Conservation (phyloP, 2,113 vertebrate genomes). For the Platichthys stellatus region DNA sequence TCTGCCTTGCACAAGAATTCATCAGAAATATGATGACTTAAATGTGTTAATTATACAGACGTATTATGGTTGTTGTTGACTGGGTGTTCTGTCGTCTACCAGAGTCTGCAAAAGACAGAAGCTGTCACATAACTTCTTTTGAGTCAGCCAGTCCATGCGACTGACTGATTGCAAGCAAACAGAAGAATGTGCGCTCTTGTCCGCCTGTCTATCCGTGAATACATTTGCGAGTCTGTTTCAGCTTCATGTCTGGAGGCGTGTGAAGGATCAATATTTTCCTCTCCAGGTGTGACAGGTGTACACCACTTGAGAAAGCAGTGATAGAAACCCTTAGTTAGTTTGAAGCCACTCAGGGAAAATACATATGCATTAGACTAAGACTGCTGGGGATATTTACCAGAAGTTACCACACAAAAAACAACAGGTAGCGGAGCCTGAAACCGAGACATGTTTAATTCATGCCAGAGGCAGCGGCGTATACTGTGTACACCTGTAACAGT, state of each 20-base stretch:
- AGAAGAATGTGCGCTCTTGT: slow-evolving; percentile 29
- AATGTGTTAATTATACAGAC: slow-evolving; percentile 14
- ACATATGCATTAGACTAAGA: slow-evolving; percentile 71
- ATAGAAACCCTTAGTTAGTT: slow-evolving; percentile 69
- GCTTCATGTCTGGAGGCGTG: slow-evolving; percentile 40
- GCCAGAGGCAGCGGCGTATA: slow-evolving; percentile 49
- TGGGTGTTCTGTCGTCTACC: slow-evolving; percentile 3
- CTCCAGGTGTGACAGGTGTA: slow-evolving; percentile 66
- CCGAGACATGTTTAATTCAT: slow-evolving; percentile 79
- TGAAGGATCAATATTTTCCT: slow-evolving; percentile 73
- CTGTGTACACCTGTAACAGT: slow-evolving; percentile 55
- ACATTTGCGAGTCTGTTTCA: slow-evolving; percentile 42
- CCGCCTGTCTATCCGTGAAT: slow-evolving; percentile 31
- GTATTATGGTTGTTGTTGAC: neutral
- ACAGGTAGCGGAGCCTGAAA: slow-evolving; percentile 70
- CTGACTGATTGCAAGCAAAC: slow-evolving; percentile 62
- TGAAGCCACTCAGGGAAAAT: slow-evolving; percentile 61
- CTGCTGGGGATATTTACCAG: slow-evolving; percentile 74
- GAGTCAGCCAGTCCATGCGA: slow-evolving; percentile 62
- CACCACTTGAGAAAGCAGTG: slow-evolving; percentile 55
- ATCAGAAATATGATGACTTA: neutral
- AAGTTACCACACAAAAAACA: slow-evolving; percentile 72
- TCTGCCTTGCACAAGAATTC: neutral
- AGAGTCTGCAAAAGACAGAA: neutral
- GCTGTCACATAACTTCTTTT: slow-evolving; percentile 37